phyloP scores from a whole-genome alignment of 2,888 invertebrate species.

The Timandra comae region DNA sequence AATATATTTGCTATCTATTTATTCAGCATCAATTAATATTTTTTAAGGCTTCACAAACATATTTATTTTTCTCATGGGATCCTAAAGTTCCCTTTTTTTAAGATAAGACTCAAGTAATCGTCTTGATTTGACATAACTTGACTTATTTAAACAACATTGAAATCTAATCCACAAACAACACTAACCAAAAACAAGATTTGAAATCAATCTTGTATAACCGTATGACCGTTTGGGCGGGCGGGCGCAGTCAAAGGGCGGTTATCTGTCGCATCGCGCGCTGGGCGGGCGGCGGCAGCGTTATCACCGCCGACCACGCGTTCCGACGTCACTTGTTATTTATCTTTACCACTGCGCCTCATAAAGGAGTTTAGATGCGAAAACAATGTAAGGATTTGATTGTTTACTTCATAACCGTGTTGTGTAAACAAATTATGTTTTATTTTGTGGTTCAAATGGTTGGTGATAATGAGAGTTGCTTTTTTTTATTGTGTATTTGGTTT shows the following conservation, averaged over 20 bases:
- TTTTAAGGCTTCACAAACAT: no score
- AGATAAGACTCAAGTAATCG: no score
- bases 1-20: no score
- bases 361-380: conserved; percentile 6
- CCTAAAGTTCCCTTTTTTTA: no score
- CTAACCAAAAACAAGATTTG: conserved; percentile 7
- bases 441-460: no score
- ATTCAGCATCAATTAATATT: no score
- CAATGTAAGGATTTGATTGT: background rate
- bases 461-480: no score
- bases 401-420: background rate
- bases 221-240: background rate
- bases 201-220: conserved; percentile 7
- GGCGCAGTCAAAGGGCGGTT: conserved; percentile 7
- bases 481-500: no score
- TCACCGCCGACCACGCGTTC: conserved; percentile 12
- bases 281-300: conserved; percentile 9
- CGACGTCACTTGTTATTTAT: conserved; percentile 14
- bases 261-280: conserved; percentile 6
- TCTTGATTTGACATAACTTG: no score
- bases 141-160: no score
- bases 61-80: no score
- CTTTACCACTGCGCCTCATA: conserved; percentile 3
- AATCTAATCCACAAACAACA: no score
- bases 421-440: background rate